A percentile compares a stretch with the other conserved stretches of the same genome.
These are phyloP conservation scores for Helicolenus hilgendorfi DNA, from an alignment of 2,797 vertebrate species.

Conservation along the genomic window DNA sequence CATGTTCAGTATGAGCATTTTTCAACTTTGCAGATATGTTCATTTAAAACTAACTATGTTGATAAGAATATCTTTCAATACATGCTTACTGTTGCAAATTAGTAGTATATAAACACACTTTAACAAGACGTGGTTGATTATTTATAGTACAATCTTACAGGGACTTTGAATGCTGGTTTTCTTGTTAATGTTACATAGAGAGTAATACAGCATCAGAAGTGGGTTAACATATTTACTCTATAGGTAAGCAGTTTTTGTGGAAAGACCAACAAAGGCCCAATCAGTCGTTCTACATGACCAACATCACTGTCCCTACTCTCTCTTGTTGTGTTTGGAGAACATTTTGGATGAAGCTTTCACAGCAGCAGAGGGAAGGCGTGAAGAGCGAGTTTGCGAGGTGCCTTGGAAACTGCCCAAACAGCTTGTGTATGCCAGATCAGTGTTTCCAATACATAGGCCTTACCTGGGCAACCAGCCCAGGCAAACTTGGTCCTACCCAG, in stretches of 20 bases:
- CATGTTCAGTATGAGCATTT: neutral
- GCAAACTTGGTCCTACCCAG: slow-evolving; percentile 53
- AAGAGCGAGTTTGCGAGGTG: slow-evolving; percentile 53
- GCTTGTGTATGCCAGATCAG: slow-evolving; percentile 65
- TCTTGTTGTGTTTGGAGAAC: slow-evolving; percentile 44
- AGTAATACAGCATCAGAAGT: neutral
- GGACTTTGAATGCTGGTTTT: neutral
- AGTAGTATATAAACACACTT: neutral
- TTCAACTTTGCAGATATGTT: neutral
- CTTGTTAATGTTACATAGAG: neutral
- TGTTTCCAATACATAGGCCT: slow-evolving; percentile 67
- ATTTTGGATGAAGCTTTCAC: slow-evolving; percentile 48
- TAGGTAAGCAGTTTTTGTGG: slow-evolving; percentile 14
- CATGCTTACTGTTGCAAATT: neutral
- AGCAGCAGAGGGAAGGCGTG: slow-evolving; percentile 58
- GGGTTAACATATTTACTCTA: neutral
- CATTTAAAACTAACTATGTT: neutral
- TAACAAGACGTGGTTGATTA: neutral
- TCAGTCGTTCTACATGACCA: slow-evolving; percentile 13
- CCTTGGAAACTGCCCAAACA: slow-evolving; percentile 74
- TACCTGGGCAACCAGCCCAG: slow-evolving; percentile 66
- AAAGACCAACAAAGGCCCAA: neutral
- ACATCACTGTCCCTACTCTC: slow-evolving; percentile 10
- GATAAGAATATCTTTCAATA: neutral
- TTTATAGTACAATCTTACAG: neutral